Percentiles rank a stretch among this genome's conserved stretches.
These are phyloP conservation scores for Idris sp. DNA, from an alignment of 1,140 invertebrate species.

Conservation along the genomic window DNA sequence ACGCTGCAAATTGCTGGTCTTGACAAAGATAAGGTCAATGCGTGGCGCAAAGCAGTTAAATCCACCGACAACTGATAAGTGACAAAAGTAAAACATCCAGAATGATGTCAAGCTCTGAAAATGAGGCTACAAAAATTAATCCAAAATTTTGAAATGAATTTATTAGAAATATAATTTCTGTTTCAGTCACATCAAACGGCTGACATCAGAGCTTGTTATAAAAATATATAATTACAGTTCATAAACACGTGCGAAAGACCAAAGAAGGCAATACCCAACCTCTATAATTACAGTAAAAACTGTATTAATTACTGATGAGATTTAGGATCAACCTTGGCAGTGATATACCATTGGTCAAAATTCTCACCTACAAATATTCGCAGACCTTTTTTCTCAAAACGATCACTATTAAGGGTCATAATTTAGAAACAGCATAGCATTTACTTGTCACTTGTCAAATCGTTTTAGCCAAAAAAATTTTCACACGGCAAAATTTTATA, in stretches of 20 bases:
- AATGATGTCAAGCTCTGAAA: no score
- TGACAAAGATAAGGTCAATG: constrained; percentile 33
- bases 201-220: not conserved
- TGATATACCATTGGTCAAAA: constrained; percentile 10
- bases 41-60: constrained; percentile 24
- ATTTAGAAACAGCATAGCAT: constrained; percentile 1
- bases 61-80: constrained; percentile 4
- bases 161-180: no score
- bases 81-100: constrained; percentile 20
- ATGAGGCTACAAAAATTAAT: no score
- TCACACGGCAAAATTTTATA: not conserved
- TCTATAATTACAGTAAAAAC: constrained; percentile 25
- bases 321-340: constrained; percentile 4
- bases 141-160: no score
- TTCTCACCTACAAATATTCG: not conserved
- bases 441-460: constrained; percentile 1
- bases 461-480: not conserved
- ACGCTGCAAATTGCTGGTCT: constrained; percentile 36
- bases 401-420: constrained; percentile 5
- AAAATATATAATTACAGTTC: not conserved
- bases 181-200: no score
- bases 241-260: not conserved
- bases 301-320: constrained; percentile 15
- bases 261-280: not conserved
- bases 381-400: not conserved